Percentiles rank a stretch among this genome's conserved stretches.
phyloP scores from a whole-genome alignment of 2,113 vertebrate genomes.

The Podilymbus podiceps region DNA sequence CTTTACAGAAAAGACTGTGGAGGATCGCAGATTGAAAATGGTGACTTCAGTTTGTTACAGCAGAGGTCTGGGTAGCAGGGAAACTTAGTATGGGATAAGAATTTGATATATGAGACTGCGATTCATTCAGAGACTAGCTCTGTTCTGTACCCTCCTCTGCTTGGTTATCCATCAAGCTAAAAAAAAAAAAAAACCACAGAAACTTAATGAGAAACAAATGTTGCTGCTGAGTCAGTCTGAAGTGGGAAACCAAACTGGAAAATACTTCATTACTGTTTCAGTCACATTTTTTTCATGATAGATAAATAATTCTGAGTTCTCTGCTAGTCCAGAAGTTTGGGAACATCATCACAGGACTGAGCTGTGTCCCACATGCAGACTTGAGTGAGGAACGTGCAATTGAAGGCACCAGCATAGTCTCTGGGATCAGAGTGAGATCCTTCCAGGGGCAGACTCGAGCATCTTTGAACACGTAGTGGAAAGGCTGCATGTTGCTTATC shows the following conservation, averaged over 20 bases:
- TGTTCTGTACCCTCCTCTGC: background rate
- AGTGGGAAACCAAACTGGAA: background rate
- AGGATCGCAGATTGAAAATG: background rate
- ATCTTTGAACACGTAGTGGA: background rate
- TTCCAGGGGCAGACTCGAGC: background rate
- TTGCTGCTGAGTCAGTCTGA: background rate
- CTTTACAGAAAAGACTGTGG: background rate
- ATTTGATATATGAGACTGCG: background rate
- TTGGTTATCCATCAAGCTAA: background rate
- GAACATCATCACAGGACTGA: background rate
- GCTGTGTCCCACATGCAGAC: background rate
- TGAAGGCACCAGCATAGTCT: background rate
- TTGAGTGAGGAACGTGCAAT: background rate
- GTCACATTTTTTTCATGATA: background rate
- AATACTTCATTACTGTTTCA: background rate
- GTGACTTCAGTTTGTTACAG: background rate
- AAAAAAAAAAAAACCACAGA: background rate
- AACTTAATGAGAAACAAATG: constrained; percentile 43
- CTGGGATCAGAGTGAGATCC: background rate
- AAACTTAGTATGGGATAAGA: background rate
- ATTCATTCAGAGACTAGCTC: constrained; percentile 1
- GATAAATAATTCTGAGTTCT: background rate
- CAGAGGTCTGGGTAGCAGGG: background rate
- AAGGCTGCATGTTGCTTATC: background rate
- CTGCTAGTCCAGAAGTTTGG: background rate